Evolutionary conservation across 2,113 vertebrate genomes (phyloP), one percentile per base, ranked within the genome.

Genomic region (Sylvia atricapilla): DNA sequence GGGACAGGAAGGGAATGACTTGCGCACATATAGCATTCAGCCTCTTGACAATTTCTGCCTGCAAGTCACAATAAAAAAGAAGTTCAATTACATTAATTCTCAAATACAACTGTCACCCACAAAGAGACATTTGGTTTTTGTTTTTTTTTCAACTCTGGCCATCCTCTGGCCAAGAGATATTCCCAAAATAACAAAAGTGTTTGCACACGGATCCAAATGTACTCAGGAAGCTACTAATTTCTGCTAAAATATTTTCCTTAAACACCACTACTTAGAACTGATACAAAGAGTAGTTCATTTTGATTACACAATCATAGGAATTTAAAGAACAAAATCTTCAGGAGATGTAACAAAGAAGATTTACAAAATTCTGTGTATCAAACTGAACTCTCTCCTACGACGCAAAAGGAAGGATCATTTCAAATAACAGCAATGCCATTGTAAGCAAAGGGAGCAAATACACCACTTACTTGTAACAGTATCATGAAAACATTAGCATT

Each of bases 1-100:
- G 99, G 96, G 99, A 99, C 97, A 99, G 98, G 97, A 99, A 99
- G 72, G 99, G 99, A 98, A 99, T 99, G 97, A 99, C 99, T 98
- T 99, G 99, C 85, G 99, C 99, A 95, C 99, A 99, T 98, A 99
- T 99, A 96, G 99, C 99, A n/a, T 99, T 99, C 97, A 99, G 98
- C 90, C 99, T 98, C 93, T 99, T 99, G 97, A 99, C 99, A 95
- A 99, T 99, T 98, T 99, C 99, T 96, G 99, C 99, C 99, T 99
- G 98, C 70, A 98, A 98, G 92, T 96, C 93, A 98, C 81, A 95
- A 96, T 59, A 88, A 87, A n/a, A 95, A 94, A 81, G 62, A 95
- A 72, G 94, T 95, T 98, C 93, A 85, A 88, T 96, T 94, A 72
- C 10, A 68, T 72, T 92, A 79, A 95, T 93, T 97, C 76, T 91